Percentiles rank a stretch among this genome's conserved stretches.
phyloP scores from a whole-genome alignment of 2,113 vertebrate species.

The Zeus faber region DNA sequence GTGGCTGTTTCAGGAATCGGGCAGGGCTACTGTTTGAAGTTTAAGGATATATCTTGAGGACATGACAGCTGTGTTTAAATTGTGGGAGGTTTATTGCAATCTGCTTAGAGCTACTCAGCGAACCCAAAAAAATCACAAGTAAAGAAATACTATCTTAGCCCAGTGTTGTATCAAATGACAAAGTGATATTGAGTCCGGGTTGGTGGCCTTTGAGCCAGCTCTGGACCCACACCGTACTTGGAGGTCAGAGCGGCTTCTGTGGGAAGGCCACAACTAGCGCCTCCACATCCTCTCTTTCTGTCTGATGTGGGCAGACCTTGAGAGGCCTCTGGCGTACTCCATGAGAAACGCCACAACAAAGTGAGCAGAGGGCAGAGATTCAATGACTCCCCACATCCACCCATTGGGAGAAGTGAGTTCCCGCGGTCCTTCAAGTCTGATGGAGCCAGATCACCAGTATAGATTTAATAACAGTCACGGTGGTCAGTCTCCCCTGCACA shows the following conservation, averaged over 20 bases:
- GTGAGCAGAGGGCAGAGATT: constrained; percentile 35
- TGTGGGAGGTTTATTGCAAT: no score
- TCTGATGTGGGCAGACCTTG: constrained; percentile 62
- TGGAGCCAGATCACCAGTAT: constrained; percentile 48
- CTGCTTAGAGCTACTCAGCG: no score
- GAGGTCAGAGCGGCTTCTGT: constrained; percentile 52
- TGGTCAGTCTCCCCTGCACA: constrained; percentile 42
- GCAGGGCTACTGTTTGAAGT: background rate
- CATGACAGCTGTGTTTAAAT: no score
- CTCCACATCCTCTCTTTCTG: constrained; percentile 64
- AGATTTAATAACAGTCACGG: constrained; percentile 46
- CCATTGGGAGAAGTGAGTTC: constrained; percentile 37
- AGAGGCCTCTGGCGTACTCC: constrained; percentile 60
- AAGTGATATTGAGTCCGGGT: no score
- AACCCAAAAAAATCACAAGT: no score
- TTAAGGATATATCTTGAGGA: no score
- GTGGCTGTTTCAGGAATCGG: background rate
- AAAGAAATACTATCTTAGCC: no score
- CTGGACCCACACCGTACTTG: background rate
- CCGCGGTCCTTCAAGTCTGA: constrained; percentile 35
- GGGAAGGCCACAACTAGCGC: constrained; percentile 58
- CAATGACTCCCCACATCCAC: constrained; percentile 44
- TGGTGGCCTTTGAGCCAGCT: no score
- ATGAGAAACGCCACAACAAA: constrained; percentile 64
- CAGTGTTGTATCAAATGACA: no score